phyloP scores from a whole-genome alignment of 2,888 invertebrate genomes.

The Hyposoter didymator region DNA sequence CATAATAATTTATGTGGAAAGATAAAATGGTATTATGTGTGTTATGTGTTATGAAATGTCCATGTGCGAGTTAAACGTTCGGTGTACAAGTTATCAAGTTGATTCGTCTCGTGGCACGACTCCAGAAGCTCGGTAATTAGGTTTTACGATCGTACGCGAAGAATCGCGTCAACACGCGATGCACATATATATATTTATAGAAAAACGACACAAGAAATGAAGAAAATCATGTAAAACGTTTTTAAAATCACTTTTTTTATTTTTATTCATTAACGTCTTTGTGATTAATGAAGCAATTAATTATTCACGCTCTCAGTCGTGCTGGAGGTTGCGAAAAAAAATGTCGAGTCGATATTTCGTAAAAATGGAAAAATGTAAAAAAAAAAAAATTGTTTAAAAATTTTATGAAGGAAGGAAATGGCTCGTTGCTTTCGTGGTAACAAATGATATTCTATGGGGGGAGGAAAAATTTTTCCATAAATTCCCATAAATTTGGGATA shows the following conservation, averaged over 20 bases:
- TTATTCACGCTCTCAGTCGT: too few species aligned
- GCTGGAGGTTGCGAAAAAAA: too few species aligned
- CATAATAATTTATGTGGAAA: not conserved
- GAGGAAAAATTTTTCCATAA: too few species aligned
- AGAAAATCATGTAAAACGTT: not conserved
- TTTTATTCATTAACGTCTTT: not conserved
- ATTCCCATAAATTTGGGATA: too few species aligned
- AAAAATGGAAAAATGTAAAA: too few species aligned
- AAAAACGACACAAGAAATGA: not conserved
- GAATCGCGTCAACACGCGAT: slow-evolving; percentile 56
- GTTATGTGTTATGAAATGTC: slow-evolving; percentile 31
- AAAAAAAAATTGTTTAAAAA: not conserved
- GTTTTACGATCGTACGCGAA: slow-evolving; percentile 62
- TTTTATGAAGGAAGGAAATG: too few species aligned
- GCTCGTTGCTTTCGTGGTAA: too few species aligned
- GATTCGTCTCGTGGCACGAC: slow-evolving; percentile 64
- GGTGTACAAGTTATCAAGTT: slow-evolving; percentile 55
- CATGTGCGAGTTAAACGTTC: slow-evolving; percentile 32
- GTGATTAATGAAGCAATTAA: not conserved
- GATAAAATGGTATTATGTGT: slow-evolving; percentile 3
- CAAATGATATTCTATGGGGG: too few species aligned
- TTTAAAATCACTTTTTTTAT: not conserved
- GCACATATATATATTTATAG: not conserved
- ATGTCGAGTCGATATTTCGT: too few species aligned
- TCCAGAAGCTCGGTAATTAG: slow-evolving; percentile 63